phyloP scores from a whole-genome alignment of 1,140 invertebrate genomes.

The Stegodyphus mimosarum region DNA sequence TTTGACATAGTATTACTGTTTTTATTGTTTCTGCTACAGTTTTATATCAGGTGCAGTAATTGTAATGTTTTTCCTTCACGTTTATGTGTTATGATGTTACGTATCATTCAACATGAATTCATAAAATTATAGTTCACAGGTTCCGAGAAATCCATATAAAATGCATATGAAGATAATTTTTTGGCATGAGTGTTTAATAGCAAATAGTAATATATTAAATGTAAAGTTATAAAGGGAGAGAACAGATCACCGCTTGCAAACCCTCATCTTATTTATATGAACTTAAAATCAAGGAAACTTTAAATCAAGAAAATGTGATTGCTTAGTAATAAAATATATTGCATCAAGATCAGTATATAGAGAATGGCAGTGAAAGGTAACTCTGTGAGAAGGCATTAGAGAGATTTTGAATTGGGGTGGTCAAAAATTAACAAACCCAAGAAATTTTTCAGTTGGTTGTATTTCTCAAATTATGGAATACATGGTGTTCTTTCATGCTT shows the following conservation, averaged over 20 bases:
- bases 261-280: neutral
- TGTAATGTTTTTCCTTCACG: neutral
- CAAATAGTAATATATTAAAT: neutral
- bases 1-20: neutral
- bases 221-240: neutral
- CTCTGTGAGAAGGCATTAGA: no score
- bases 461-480: no score
- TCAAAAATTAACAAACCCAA: no score
- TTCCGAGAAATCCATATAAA: neutral
- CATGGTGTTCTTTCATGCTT: no score
- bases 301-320: no score
- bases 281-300: neutral
- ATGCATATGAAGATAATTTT: constrained; percentile 10
- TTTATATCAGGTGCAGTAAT: neutral
- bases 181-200: neutral
- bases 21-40: neutral
- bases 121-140: neutral
- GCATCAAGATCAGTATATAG: no score
- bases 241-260: neutral
- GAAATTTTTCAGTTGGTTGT: no score
- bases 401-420: no score
- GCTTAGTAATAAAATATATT: no score
- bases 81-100: neutral
- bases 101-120: neutral
- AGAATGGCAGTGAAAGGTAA: no score